Base-by-base conservation (phyloP, 1,140 invertebrate genomes). In the Stegodyphus mimosarum region DNA sequence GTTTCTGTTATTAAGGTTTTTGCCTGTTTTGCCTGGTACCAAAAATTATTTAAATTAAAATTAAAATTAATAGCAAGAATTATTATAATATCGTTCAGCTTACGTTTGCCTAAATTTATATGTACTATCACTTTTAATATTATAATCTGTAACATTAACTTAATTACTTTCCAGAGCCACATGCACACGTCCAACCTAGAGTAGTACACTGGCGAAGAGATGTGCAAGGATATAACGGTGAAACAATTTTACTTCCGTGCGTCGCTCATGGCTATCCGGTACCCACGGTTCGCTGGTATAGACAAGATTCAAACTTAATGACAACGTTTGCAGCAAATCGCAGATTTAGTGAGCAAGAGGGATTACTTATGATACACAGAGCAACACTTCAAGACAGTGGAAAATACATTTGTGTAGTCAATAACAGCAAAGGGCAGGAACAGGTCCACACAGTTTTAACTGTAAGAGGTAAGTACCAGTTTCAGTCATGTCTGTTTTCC, bases 241-340 rank as follows among this genome's bases (percentile, higher is more conserved):
- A 90, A 13, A 87, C 87, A 2, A 87, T 88, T 5, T 89, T 90
- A 84, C 87, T 92, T 11, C 89, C 91, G 6, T 92, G 91, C 88
- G 89, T 89, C 0, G 90, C 90, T 17, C 86, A 89, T 86, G 86
- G 89, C 86, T 64, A 89, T 88, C 87, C 91, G 15, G 63, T 85
- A 18, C 88, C 88, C 5, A 73, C 70, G 13, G 80, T 84, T 69
- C 70, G 52, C 10, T 88, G 92, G 88, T 87, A 76, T 49, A 80
- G 86, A 69, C 72, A 87, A 48, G 76, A 87, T 17, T 70, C 78
- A 0, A 67, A 55, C 55, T 6, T 76, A 1, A 63, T 83, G 76
- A 71, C 73, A 6, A 63, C 86, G 0, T 81, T 87, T n/a, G 11
- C 55, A 7, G 51, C 53, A 53, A 78, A 76, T 18, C 86, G 75